These are phyloP conservation scores for Ibidorhyncha struthersii DNA, from an alignment of 2,113 vertebrate genomes.

Conservation along the genomic window DNA sequence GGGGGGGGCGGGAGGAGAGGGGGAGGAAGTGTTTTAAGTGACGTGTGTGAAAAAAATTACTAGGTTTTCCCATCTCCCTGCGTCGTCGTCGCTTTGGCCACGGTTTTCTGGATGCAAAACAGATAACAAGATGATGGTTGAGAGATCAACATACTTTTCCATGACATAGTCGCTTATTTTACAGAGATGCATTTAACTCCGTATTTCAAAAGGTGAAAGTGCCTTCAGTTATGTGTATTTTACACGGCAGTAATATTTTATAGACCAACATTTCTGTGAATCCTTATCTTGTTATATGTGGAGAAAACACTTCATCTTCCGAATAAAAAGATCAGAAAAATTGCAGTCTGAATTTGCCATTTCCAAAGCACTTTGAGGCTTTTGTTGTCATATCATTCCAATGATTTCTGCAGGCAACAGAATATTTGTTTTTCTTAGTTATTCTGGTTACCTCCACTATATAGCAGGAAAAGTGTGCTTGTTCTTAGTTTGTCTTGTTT, in stretches of 20 bases:
- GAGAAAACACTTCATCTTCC: background rate
- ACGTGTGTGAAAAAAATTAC: background rate
- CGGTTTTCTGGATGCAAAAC: background rate
- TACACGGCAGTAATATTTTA: background rate
- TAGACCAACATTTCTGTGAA: background rate
- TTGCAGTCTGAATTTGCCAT: background rate
- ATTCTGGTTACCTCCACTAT: background rate
- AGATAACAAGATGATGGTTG: background rate
- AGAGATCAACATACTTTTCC: background rate
- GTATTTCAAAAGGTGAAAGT: background rate
- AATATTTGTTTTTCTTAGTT: background rate
- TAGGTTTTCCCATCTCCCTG: background rate
- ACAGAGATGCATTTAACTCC: background rate
- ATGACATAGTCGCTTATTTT: background rate
- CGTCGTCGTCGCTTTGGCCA: background rate
- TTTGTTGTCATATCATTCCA: accelerated
- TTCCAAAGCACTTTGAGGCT: background rate
- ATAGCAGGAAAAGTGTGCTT: background rate
- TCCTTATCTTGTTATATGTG: background rate
- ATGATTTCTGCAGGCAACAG: background rate
- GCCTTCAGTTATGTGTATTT: background rate
- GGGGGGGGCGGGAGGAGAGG: too few species aligned
- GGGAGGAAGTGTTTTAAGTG: background rate
- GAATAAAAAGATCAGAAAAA: background rate
- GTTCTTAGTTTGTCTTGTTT: background rate